Evolutionary conservation across 2,888 invertebrate genomes (phyloP).

Genomic region (Polyommatus icarus): DNA sequence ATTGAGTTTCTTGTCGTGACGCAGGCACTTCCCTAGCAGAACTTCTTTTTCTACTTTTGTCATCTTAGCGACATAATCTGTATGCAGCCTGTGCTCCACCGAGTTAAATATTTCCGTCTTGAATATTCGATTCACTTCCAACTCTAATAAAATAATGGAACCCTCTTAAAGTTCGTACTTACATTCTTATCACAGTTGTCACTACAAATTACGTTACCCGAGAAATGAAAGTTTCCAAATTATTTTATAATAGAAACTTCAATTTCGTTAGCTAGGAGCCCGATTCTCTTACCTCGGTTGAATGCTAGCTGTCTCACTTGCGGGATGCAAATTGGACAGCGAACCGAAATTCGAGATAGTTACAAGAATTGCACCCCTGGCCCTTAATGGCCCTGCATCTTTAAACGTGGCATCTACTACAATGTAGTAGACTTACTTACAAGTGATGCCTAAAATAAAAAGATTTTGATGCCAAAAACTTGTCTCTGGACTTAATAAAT

Average conservation of each 20-base stretch:
- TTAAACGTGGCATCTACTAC: too few relatives aligned
- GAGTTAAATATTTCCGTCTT: conserved; percentile 82
- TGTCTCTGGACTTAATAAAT: not conserved
- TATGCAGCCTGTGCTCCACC: conserved; percentile 70
- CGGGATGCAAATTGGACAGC: not conserved
- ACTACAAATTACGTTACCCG: not conserved
- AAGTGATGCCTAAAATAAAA: too few relatives aligned
- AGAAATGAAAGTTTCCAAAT: conserved; percentile 3
- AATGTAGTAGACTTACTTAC: too few relatives aligned
- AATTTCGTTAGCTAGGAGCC: not conserved
- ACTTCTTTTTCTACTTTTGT: conserved; percentile 75
- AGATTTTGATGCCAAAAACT: not conserved
- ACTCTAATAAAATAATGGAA: conserved; percentile 60
- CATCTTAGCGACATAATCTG: conserved; percentile 62
- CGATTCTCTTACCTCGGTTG: not conserved
- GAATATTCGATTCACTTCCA: conserved; percentile 82
- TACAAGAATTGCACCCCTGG: not conserved
- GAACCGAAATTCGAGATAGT: not conserved
- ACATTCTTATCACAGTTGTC: not conserved
- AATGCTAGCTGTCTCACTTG: not conserved
- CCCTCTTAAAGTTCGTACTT: not conserved
- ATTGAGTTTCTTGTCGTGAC: conserved; percentile 78
- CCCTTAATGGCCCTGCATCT: not conserved
- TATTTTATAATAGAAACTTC: not conserved
- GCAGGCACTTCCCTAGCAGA: conserved; percentile 75